Evolutionary conservation across 2,797 vertebrate species (phyloP).

Genomic region (Hirundo rustica): DNA sequence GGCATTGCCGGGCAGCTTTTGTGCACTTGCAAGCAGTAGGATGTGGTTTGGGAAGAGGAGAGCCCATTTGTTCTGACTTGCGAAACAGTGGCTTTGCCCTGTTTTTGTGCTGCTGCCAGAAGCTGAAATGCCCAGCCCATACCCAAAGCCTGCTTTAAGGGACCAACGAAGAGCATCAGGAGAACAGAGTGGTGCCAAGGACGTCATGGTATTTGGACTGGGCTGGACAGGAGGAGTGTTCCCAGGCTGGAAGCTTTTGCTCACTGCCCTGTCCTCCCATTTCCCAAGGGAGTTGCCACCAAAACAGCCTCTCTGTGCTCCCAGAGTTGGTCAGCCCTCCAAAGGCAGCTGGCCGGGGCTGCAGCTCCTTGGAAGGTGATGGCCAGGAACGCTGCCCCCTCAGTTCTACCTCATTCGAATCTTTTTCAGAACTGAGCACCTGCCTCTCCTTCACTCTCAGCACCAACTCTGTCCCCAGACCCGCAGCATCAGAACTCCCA

Average conservation of each 20-base stretch:
- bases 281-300: neutral
- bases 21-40: neutral
- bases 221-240: neutral
- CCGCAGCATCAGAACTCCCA: neutral
- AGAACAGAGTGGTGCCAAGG: neutral
- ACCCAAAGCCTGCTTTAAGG: neutral
- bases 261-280: neutral
- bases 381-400: neutral
- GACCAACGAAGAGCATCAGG: neutral
- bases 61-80: neutral
- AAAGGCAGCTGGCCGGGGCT: neutral
- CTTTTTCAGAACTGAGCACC: neutral
- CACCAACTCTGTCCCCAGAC: neutral
- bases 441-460: neutral
- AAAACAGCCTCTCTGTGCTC: neutral
- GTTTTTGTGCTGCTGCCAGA: neutral
- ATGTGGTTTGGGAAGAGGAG: neutral
- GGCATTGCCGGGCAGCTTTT: neutral
- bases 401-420: neutral
- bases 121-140: neutral
- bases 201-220: rapidly evolving
- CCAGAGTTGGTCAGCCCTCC: neutral
- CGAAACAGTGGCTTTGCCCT: rapidly evolving
- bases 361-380: neutral
- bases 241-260: neutral